Percentiles rank a stretch among this genome's conserved stretches.
phyloP scores from a whole-genome alignment of 1,140 invertebrate genomes.

The Ceratosolen fusciceps region DNA sequence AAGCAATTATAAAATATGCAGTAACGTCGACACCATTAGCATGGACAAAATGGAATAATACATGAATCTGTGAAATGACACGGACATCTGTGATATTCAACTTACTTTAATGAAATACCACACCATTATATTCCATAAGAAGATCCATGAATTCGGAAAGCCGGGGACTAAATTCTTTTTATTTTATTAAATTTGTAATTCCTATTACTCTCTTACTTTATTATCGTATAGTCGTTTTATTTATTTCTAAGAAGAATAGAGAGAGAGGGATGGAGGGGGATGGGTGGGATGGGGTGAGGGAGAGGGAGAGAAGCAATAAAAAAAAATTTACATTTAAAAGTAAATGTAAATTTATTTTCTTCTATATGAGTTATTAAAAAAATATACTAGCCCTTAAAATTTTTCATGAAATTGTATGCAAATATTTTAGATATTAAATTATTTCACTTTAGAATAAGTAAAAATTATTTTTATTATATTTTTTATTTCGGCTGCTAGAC shows the following conservation, averaged over 20 bases:
- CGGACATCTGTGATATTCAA: too few species aligned
- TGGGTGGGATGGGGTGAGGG: neutral
- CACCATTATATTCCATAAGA: neutral
- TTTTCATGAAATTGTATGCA: neutral
- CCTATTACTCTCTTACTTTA: neutral
- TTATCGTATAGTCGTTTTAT: neutral
- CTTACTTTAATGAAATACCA: too few species aligned
- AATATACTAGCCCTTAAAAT: neutral
- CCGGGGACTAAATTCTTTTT: neutral
- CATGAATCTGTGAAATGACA: neutral
- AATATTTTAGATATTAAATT: too few species aligned
- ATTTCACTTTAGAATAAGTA: neutral
- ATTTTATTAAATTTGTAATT: too few species aligned
- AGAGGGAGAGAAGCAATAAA: slow-evolving; percentile 49
- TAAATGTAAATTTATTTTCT: too few species aligned
- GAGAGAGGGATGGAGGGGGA: slow-evolving; percentile 18
- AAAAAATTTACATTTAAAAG: neutral
- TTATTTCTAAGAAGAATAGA: neutral
- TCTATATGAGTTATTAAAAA: neutral
- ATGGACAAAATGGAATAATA: neutral
- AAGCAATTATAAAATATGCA: neutral
- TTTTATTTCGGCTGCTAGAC: too few species aligned
- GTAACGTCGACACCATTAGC: neutral
- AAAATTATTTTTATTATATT: neutral
- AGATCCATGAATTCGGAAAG: neutral